phyloP scores from a whole-genome alignment of 2,888 invertebrate genomes.

The Nasonovia ribisnigri region DNA sequence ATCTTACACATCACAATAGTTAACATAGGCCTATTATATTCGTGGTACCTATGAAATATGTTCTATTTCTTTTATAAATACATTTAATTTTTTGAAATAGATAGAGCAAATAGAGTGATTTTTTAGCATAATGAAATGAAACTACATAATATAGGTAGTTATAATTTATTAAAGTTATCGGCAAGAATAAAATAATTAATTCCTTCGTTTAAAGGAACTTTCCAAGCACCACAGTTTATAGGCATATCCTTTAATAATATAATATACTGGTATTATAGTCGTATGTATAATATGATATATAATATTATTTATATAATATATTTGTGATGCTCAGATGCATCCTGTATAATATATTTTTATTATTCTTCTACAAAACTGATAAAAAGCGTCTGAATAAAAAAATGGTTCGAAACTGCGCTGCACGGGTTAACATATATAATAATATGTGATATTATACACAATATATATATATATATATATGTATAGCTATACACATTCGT shows the following conservation, averaged over 20 bases:
- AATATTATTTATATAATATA: background rate
- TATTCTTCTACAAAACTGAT: conserved; percentile 14
- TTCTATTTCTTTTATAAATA: background rate
- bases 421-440: background rate
- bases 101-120: background rate
- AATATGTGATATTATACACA: background rate
- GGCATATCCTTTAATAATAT: background rate
- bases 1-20: background rate
- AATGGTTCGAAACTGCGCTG: background rate
- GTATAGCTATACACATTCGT: background rate
- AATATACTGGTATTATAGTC: background rate
- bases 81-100: background rate
- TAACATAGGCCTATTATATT: background rate
- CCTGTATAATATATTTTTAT: background rate
- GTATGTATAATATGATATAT: too few species aligned
- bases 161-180: background rate
- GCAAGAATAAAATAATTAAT: background rate
- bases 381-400: conserved; percentile 13
- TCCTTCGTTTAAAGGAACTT: background rate
- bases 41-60: too few species aligned
- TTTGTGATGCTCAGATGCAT: background rate
- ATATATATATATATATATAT: background rate
- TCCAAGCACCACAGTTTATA: background rate
- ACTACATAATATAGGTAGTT: too few species aligned
- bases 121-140: background rate